Base-by-base conservation (phyloP, 2,797 vertebrate species). In the Chaunax sp. region DNA sequence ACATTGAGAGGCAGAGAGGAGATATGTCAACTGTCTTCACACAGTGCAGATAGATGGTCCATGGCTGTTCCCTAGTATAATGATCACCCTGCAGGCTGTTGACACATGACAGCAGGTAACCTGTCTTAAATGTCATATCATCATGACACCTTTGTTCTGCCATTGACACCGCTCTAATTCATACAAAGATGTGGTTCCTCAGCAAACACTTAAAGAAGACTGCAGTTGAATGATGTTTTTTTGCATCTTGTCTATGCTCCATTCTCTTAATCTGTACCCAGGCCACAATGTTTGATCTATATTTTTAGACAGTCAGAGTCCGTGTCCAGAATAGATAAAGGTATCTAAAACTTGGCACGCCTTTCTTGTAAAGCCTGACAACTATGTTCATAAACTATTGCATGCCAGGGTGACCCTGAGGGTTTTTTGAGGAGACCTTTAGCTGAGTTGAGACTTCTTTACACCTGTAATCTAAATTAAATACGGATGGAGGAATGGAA, bases 391-490 rank as follows among this genome's bases (percentile, higher is more conserved):
- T 90, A 87, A 92, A 89, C 92, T 73, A 91, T 90, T 90, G 86
- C 81, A 56, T 61, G 82, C 68, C 5, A 47, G 69, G 70, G 80
- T 66, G 70, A 83, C 85, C 87, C 82, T 81, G 75, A 82, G 83
- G 86, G 87, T 82, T 78, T n/a, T 85, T 70, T 61, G 81, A 90
- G 83, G 77, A 88, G 84, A 88, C 88, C 83, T 89, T 89, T 86
- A 85, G 73, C 82, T 60, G 75, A 87, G 82, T 75, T 81, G 72
- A 80, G 83, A 81, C 69, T 77, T 86, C 87, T 90, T 85, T 88
- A 90, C 84, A 90, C 83, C 86, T 90, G 87, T 90, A 88, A 88
- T 93, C 88, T 90, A 90, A 91, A 92, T 89, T 79, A 87, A 89
- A 82, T 64, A 88, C 15, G 33, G 77, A 63, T 69, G 60, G 64